Evolutionary conservation across 2,888 invertebrate species (phyloP).

Genomic region (Anthrax anthrax): DNA sequence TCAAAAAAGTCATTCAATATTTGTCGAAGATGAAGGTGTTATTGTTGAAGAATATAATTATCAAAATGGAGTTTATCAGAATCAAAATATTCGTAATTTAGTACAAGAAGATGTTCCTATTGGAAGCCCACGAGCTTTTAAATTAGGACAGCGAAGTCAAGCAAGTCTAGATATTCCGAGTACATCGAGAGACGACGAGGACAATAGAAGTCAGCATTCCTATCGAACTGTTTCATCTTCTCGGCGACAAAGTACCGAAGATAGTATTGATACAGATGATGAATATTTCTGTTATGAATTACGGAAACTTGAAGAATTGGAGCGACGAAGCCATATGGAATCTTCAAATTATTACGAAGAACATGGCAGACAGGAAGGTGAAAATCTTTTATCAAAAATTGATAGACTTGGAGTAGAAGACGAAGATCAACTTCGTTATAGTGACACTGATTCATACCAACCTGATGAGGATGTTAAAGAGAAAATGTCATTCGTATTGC

Average conservation of each 20-base stretch:
- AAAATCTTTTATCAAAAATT: conserved; percentile 24
- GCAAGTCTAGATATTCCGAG: conserved; percentile 70
- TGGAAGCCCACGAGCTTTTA: conserved; percentile 36
- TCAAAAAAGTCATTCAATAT: conserved; percentile 19
- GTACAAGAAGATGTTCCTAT: conserved; percentile 15
- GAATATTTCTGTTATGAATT: conserved; percentile 87
- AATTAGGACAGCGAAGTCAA: conserved; percentile 48
- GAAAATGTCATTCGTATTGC: conserved; percentile 64
- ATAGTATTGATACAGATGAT: conserved; percentile 84
- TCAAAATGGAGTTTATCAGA: conserved; percentile 3
- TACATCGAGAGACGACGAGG: conserved; percentile 62
- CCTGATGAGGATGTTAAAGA: conserved; percentile 59
- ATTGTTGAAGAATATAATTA: conserved; percentile 2
- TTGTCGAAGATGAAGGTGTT: conserved; percentile 17
- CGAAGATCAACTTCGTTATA: conserved; percentile 7
- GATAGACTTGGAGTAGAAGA: conserved; percentile 44
- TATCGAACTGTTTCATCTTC: conserved; percentile 80
- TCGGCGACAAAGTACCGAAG: conserved; percentile 79
- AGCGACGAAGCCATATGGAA: conserved; percentile 56
- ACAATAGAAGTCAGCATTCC: conserved; percentile 74
- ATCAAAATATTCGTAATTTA: conserved; percentile 1
- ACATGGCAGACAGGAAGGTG: conserved; percentile 10
- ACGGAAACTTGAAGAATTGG: conserved; percentile 72
- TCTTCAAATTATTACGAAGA: conserved; percentile 17
- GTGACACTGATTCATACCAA: conserved; percentile 39